These are phyloP conservation scores for Andrena flavipes DNA, from an alignment of 2,888 invertebrate species.

Conservation along the genomic window DNA sequence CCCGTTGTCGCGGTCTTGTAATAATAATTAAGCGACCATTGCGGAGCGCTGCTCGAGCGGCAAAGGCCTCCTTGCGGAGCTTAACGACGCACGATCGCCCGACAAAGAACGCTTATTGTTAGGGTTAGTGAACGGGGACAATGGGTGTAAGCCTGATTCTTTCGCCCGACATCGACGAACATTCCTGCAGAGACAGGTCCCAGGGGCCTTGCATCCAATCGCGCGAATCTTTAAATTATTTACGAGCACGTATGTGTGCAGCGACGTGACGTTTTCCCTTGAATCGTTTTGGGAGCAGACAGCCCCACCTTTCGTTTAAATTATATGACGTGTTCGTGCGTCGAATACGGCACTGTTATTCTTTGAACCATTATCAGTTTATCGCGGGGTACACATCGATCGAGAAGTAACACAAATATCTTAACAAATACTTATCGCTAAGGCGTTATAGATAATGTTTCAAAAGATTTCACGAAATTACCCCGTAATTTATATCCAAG, in stretches of 20 bases:
- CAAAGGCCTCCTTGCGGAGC: slow-evolving; percentile 25
- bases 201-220: slow-evolving; percentile 3
- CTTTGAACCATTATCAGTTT: slow-evolving; percentile 24
- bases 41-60: slow-evolving; percentile 3
- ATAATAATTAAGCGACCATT: slow-evolving; percentile 58
- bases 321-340: neutral
- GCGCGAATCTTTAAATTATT: slow-evolving; percentile 26
- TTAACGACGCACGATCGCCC: slow-evolving; percentile 59
- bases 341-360: slow-evolving; percentile 4
- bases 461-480: neutral
- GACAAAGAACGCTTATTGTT: slow-evolving; percentile 62
- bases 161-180: slow-evolving; percentile 37
- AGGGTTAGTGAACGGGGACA: slow-evolving; percentile 70
- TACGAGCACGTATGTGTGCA: slow-evolving; percentile 1
- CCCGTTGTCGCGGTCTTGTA: slow-evolving; percentile 19
- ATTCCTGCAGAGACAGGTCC: slow-evolving; percentile 28
- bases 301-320: slow-evolving; percentile 15
- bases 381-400: neutral
- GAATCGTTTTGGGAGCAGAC: slow-evolving; percentile 30
- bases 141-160: slow-evolving; percentile 59
- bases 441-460: neutral
- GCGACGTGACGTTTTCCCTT: slow-evolving; percentile 7
- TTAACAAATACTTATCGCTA: neutral
- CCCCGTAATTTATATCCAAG: neutral
- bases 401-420: neutral